These are phyloP conservation scores for Hephaestus fuliginosus DNA, from an alignment of 2,797 vertebrate genomes.

Conservation along the genomic window DNA sequence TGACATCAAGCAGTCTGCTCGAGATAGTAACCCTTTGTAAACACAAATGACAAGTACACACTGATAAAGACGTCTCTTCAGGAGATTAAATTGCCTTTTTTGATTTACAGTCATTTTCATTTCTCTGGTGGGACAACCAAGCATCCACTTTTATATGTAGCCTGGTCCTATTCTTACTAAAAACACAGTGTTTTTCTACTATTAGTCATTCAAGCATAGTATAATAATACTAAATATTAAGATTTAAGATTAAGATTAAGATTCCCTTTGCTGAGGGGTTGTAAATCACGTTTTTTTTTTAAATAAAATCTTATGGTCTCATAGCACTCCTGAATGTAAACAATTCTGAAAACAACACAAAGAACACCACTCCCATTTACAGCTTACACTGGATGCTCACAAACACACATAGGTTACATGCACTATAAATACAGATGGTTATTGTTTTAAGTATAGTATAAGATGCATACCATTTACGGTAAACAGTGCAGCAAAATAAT, in stretches of 20 bases:
- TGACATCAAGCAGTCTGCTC: constrained; percentile 73
- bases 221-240: neutral
- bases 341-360: constrained; percentile 59
- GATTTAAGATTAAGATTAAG: neutral
- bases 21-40: constrained; percentile 61
- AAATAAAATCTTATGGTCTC: constrained; percentile 6
- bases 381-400: constrained; percentile 12
- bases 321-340: constrained; percentile 52
- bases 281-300: constrained; percentile 5
- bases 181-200: neutral
- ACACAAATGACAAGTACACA: constrained; percentile 41
- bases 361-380: constrained; percentile 64
- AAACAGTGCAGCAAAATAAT: constrained; percentile 38
- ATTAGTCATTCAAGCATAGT: neutral
- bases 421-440: constrained; percentile 26
- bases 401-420: neutral
- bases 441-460: constrained; percentile 22
- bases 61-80: neutral
- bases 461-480: neutral
- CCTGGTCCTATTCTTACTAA: neutral
- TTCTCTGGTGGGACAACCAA: neutral
- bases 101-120: constrained; percentile 7
- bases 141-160: neutral
- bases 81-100: neutral
- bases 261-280: neutral